These are phyloP conservation scores for Micromussa lordhowensis DNA, from an alignment of 92 coral and sea anemone species.

Conservation along the genomic window DNA sequence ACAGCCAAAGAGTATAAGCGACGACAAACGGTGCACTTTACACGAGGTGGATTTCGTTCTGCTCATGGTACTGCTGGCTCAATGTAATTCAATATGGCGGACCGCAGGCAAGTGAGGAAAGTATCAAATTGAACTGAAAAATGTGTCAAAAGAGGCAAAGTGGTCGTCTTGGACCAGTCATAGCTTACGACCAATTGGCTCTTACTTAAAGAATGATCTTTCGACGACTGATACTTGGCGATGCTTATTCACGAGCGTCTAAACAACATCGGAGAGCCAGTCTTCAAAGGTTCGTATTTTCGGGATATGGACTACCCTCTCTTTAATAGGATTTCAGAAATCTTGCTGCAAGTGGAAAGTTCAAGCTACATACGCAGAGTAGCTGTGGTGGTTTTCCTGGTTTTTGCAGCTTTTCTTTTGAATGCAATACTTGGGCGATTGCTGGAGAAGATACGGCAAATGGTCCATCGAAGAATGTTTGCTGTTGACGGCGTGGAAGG, in stretches of 20 bases:
- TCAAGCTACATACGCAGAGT: constrained; percentile 47
- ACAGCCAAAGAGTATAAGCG: too few relatives aligned
- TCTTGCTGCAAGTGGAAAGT: constrained; percentile 49
- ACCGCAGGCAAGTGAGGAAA: too few relatives aligned
- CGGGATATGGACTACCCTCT: constrained; percentile 51
- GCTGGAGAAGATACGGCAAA: constrained; percentile 44
- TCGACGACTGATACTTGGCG: background rate
- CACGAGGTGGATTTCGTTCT: too few relatives aligned
- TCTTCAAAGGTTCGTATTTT: constrained; percentile 29
- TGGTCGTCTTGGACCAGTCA: background rate
- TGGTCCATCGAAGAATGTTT: constrained; percentile 44
- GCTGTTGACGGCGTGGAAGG: constrained; percentile 17
- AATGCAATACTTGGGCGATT: constrained; percentile 61
- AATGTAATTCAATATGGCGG: background rate
- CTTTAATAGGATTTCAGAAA: constrained; percentile 28
- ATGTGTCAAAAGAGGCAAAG: background rate
- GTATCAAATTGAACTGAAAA: background rate
- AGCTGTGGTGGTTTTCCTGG: constrained; percentile 37
- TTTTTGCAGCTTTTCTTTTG: constrained; percentile 55
- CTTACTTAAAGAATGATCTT: constrained; percentile 10
- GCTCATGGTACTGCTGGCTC: constrained; percentile 17
- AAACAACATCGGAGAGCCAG: constrained; percentile 36
- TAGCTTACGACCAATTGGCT: background rate
- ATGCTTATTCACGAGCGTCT: constrained; percentile 49
- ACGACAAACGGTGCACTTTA: too few relatives aligned